Evolutionary conservation across 1,140 invertebrate genomes (phyloP).

Genomic region (Palaemon carinicauda): DNA sequence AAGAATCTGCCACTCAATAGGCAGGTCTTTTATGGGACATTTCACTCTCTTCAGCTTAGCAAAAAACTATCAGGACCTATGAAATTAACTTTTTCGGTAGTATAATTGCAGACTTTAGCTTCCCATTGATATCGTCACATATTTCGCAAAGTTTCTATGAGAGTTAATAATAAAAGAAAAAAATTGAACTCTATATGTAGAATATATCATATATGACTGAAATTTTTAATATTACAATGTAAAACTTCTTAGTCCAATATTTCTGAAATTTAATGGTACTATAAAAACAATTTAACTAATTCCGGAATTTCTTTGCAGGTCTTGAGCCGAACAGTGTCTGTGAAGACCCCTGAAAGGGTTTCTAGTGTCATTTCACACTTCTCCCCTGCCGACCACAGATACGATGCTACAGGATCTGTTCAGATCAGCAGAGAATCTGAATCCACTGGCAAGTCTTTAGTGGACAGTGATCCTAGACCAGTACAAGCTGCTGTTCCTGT

Average conservation of each 20-base stretch:
- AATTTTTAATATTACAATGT: neutral
- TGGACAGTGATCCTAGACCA: neutral
- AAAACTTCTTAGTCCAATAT: neutral
- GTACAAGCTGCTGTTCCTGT: neutral
- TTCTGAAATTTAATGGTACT: neutral
- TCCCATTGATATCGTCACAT: no score
- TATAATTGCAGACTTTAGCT: no score
- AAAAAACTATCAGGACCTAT: no score
- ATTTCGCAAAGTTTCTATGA: no score
- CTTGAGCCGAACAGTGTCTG: constrained; percentile 41
- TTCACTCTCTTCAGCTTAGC: no score
- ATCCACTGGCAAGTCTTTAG: neutral
- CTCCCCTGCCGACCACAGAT: constrained; percentile 45
- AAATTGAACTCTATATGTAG: no score
- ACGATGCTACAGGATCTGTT: constrained; percentile 48
- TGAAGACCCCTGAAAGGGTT: constrained; percentile 46
- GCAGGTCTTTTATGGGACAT: no score
- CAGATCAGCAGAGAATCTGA: neutral
- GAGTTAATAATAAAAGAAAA: no score
- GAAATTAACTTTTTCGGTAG: no score
- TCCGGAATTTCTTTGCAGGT: neutral
- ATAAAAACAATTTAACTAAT: neutral
- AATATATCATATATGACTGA: no score
- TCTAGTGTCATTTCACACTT: constrained; percentile 49
- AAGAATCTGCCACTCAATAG: no score